These are phyloP conservation scores for Eira barbara DNA, from an alignment of 2,113 vertebrate genomes.

Conservation along the genomic window DNA sequence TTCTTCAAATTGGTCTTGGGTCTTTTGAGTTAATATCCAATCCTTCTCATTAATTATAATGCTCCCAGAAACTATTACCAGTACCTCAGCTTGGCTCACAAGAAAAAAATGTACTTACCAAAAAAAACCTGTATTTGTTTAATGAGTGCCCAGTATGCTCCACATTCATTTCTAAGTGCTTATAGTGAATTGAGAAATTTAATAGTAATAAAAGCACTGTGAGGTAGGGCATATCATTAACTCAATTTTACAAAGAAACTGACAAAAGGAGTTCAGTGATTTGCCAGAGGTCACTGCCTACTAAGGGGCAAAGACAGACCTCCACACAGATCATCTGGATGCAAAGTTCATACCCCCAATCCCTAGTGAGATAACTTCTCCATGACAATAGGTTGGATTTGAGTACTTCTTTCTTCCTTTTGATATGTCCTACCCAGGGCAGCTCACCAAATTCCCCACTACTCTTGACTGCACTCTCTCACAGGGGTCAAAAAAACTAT, in stretches of 20 bases:
- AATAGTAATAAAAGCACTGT: background rate
- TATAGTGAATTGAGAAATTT: background rate
- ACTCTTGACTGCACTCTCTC: background rate
- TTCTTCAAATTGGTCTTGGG: background rate
- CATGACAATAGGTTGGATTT: background rate
- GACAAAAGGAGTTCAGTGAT: background rate
- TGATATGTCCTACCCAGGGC: background rate
- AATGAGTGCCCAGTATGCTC: background rate
- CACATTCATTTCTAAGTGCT: background rate
- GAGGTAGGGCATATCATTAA: background rate
- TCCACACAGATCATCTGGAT: background rate
- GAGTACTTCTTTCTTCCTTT: background rate
- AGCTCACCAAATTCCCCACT: background rate
- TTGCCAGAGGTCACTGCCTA: background rate
- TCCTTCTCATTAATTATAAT: background rate
- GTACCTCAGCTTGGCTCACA: background rate
- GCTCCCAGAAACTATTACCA: background rate
- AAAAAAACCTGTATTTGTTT: background rate
- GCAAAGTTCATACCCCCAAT: background rate
- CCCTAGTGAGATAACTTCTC: background rate
- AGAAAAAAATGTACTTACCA: background rate
- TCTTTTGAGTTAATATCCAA: background rate
- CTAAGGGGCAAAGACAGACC: background rate
- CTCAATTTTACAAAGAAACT: background rate
- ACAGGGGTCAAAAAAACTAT: background rate